Conservation (phyloP, 2,888 invertebrate genomes). For the Helicoverpa assulta region DNA sequence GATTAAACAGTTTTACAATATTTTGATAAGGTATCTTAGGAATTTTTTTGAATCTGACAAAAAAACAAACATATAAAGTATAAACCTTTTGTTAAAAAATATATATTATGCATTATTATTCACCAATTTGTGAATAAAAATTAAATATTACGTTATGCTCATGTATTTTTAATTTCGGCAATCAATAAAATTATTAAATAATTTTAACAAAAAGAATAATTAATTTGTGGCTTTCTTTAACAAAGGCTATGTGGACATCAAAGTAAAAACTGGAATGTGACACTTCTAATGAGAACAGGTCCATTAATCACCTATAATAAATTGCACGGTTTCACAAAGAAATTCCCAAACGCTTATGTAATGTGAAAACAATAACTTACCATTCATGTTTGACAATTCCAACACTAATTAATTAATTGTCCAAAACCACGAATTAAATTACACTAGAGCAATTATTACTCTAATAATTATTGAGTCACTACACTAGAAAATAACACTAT, state of each 20-base stretch:
- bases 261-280: slow-evolving; percentile 39
- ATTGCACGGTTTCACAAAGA: slow-evolving; percentile 17
- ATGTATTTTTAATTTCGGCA: too few relatives aligned
- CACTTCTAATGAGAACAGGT: slow-evolving; percentile 18
- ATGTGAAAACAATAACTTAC: slow-evolving; percentile 48
- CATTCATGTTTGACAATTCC: slow-evolving; percentile 61
- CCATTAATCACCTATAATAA: slow-evolving; percentile 26
- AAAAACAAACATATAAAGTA: too few relatives aligned
- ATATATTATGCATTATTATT: too few relatives aligned
- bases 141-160: neutral
- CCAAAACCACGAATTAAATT: slow-evolving; percentile 49
- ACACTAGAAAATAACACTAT: slow-evolving; percentile 48
- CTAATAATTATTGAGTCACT: slow-evolving; percentile 42
- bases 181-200: neutral
- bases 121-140: neutral
- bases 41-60: too few relatives aligned
- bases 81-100: too few relatives aligned
- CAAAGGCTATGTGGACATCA: slow-evolving; percentile 32
- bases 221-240: slow-evolving; percentile 21
- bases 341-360: slow-evolving; percentile 23
- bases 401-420: slow-evolving; percentile 45
- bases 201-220: slow-evolving; percentile 13
- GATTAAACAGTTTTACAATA: too few relatives aligned
- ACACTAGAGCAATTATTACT: slow-evolving; percentile 35
- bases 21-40: too few relatives aligned